Evolutionary conservation across 1,140 invertebrate genomes (phyloP), one percentile per base, ranked within the genome.

Genomic region (Aphidius gifuensis): DNA sequence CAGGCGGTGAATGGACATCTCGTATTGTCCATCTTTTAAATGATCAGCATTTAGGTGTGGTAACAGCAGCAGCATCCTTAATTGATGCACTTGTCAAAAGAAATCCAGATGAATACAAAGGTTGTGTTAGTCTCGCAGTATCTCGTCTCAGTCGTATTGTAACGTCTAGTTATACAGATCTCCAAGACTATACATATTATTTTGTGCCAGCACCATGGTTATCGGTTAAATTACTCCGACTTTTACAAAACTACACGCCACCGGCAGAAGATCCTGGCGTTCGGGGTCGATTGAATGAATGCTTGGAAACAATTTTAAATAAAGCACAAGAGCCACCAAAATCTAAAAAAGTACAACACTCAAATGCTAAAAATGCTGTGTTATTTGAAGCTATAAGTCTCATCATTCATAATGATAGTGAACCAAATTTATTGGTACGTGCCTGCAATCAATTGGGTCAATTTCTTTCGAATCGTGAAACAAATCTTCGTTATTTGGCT

Each of bases 131-230:
- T 73, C 84, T 99, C 51, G 96, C 97, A 58, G 97, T 99, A 23
- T 98, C 97, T 9, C 87, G 98, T 73, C 85, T 99, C 11, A 97
- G 94, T 78, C 86, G 97, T 71, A 98, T 98, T 83, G 96, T 98
- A 0, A 98, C 96, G 64, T 93, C 96, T 53, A 98, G 94, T 75
- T 98, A 98, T 75, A 98, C 96, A 70, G 96, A 98, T 83, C 84
- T 99, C 58, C 97, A 99, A 84, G 98, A 99, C 81, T 99, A 99
- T 77, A 99, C 98, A 0, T 99, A 99, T 80, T 99, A 99, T 75
- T 99, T 99, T 87, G 97, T 99, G 45, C 97, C 98, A 63, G 98
- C 98, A 40, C 98, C 98, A 9, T 99, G 98, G 98, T 85, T 99
- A 1, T 99, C 96, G 59, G 97, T 99, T 5, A 99, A 99, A 84